A percentile compares a stretch with the other conserved stretches of the same genome.
phyloP scores from a whole-genome alignment of 2,888 invertebrate species.

The Ormyrus labotus region DNA sequence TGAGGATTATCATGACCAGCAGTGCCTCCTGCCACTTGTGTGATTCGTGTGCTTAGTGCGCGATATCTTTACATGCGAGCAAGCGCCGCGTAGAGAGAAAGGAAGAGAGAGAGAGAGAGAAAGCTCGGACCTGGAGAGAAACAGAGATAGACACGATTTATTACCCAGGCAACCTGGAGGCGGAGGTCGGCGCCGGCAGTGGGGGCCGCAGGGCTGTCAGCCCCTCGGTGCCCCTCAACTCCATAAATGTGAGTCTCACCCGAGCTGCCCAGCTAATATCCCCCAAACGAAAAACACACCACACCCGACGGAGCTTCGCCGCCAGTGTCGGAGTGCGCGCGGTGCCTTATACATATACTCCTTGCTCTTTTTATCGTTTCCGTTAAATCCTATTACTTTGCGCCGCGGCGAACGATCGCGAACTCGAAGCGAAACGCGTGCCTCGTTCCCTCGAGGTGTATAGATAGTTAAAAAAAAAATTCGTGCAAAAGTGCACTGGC shows the following conservation, averaged over 20 bases:
- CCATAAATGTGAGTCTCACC: conserved; percentile 70
- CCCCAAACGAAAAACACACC: too few relatives aligned
- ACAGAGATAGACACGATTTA: conserved; percentile 16
- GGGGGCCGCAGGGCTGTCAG: conserved; percentile 72
- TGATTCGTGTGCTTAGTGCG: background rate
- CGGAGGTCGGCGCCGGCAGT: conserved; percentile 72
- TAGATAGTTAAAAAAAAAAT: conserved; percentile 1
- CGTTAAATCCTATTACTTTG: too few relatives aligned
- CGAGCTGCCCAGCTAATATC: too few relatives aligned
- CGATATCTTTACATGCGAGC: background rate
- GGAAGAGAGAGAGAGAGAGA: conserved; percentile 14
- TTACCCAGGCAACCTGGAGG: conserved; percentile 70
- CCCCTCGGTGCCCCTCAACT: conserved; percentile 70
- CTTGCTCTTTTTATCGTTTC: background rate
- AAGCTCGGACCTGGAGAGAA: background rate
- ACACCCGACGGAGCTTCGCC: background rate
- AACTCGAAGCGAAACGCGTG: too few relatives aligned
- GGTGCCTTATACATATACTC: too few relatives aligned
- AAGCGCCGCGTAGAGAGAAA: conserved; percentile 13
- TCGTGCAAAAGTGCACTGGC: conserved; percentile 6
- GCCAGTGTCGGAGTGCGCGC: too few relatives aligned
- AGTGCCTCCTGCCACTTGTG: background rate
- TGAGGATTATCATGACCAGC: too few relatives aligned
- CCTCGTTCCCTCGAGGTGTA: background rate
- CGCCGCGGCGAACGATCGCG: background rate